Evolutionary conservation across 2,797 vertebrate species (phyloP).

Genomic region (Pipistrellus pipistrellus): DNA sequence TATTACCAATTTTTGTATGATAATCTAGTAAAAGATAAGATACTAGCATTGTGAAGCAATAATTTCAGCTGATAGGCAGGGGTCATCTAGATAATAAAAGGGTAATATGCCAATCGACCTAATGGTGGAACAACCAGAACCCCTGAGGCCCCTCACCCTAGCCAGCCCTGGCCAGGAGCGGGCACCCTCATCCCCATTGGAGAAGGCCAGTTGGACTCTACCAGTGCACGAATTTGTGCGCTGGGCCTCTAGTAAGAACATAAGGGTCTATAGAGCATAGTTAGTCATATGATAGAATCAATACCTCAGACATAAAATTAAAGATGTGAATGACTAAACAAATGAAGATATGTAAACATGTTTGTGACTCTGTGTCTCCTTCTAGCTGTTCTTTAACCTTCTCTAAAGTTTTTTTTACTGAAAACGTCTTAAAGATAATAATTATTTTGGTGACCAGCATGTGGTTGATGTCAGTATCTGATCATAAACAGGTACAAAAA

Average conservation of each 20-base stretch:
- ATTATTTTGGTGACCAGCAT: constrained; percentile 9
- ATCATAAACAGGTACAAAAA: neutral
- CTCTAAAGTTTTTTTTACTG: neutral
- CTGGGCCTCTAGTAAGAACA: neutral
- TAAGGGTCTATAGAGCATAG: neutral
- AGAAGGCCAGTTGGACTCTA: too few relatives aligned
- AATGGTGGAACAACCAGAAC: too few relatives aligned
- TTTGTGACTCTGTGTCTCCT: neutral
- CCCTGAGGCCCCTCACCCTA: too few relatives aligned
- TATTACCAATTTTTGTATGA: neutral
- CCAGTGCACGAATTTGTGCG: too few relatives aligned
- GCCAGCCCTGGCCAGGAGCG: too few relatives aligned
- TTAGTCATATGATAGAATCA: neutral
- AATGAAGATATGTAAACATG: neutral
- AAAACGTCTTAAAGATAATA: neutral
- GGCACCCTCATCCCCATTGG: too few relatives aligned
- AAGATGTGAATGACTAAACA: neutral
- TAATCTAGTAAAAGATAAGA: neutral
- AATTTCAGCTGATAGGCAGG: neutral
- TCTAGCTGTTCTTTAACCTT: neutral
- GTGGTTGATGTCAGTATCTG: neutral
- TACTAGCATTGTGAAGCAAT: neutral
- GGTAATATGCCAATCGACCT: too few relatives aligned
- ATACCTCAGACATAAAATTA: neutral
- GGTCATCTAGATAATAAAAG: neutral